Conservation (phyloP, 1,140 invertebrate species). For the Apis cerana region DNA sequence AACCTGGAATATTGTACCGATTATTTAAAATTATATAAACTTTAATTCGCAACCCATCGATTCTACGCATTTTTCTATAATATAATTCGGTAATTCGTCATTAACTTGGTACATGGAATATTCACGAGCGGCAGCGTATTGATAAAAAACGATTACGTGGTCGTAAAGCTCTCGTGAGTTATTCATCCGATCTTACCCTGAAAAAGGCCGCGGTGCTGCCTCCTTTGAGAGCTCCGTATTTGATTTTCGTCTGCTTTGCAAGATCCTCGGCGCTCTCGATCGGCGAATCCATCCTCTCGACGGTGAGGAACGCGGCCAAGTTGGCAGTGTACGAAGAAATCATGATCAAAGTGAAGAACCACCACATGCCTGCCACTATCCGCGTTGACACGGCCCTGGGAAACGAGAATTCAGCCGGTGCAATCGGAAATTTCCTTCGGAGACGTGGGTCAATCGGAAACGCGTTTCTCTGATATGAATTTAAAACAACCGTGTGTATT, state of each 20-base stretch:
- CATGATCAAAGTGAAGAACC: constrained; percentile 99
- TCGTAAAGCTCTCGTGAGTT: background rate
- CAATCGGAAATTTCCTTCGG: constrained; percentile 22
- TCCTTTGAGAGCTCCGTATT: constrained; percentile 96
- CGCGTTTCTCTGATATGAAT: background rate
- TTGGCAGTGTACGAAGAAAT: constrained; percentile 99
- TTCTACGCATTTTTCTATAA: no score
- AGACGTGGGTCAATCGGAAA: background rate
- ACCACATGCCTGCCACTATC: constrained; percentile 97
- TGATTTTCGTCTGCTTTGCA: constrained; percentile 97
- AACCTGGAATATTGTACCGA: background rate
- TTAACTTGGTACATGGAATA: no score
- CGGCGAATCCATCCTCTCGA: constrained; percentile 97
- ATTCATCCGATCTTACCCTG: constrained; percentile 84
- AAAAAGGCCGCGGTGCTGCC: constrained; percentile 97
- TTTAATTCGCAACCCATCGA: no score
- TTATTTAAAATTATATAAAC: no score
- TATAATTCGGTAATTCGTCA: no score
- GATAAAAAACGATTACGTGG: no score
- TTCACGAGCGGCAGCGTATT: no score
- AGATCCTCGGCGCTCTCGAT: constrained; percentile 98
- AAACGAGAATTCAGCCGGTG: constrained; percentile 65
- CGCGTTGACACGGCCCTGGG: constrained; percentile 91
- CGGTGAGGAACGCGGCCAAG: constrained; percentile 97
- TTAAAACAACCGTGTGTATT: background rate